phyloP scores from a whole-genome alignment of 2,113 vertebrate genomes.

The Archilochus colubris region DNA sequence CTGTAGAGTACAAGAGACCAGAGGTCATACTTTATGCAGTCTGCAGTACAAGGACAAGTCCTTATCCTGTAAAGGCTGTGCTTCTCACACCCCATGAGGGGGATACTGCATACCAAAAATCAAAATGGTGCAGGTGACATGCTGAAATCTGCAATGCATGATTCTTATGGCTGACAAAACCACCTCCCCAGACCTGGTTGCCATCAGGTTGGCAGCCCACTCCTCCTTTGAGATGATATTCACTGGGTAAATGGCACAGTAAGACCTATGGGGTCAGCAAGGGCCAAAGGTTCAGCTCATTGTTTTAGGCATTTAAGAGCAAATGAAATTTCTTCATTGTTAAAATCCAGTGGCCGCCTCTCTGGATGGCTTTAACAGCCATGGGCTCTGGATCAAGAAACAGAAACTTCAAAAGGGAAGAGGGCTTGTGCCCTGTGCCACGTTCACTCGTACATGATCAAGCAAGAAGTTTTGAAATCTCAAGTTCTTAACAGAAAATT shows the following conservation, averaged over 20 bases:
- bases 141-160: fast-evolving
- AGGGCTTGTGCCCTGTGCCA: not conserved
- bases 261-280: not conserved
- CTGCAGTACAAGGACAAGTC: not conserved
- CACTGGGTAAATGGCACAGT: not conserved
- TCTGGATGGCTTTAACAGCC: not conserved
- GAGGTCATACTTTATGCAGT: not conserved
- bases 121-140: not conserved
- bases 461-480: not conserved
- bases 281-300: not conserved
- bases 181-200: not conserved
- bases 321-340: not conserved
- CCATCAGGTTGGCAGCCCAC: not conserved
- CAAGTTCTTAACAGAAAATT: not conserved
- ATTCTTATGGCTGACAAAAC: not conserved
- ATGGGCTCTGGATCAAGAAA: not conserved
- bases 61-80: not conserved
- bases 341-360: not conserved
- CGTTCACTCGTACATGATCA: not conserved
- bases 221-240: not conserved
- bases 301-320: not conserved
- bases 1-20: not conserved
- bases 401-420: not conserved
- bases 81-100: not conserved
- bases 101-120: not conserved